Percentiles rank a stretch among this genome's conserved stretches.
Evolutionary conservation across 2,113 vertebrate genomes (phyloP).

Genomic region (Sceloporus undulatus): DNA sequence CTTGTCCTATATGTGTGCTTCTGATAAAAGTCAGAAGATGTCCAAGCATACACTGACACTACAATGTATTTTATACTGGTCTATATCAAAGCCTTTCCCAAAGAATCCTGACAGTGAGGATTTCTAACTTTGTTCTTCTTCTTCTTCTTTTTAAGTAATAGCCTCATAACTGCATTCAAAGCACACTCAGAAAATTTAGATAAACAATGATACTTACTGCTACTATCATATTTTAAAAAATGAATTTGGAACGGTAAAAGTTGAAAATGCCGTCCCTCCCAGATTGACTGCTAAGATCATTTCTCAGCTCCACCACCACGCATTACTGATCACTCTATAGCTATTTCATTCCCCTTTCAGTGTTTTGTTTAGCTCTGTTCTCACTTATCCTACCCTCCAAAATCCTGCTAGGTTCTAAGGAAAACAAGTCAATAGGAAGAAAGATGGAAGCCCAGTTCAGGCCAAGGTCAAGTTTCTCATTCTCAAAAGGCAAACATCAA

Average conservation of each 20-base stretch:
- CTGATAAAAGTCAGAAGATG: not conserved
- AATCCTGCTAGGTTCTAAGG: no score
- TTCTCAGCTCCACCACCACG: no score
- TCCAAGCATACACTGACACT: not conserved
- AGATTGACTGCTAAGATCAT: no score
- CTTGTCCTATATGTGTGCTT: not conserved
- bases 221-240: not conserved
- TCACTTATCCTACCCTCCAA: no score
- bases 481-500: no score
- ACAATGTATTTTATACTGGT: not conserved
- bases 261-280: not conserved
- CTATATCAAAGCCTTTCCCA: no score
- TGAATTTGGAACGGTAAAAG: not conserved
- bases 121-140: no score
- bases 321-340: no score
- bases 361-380: no score
- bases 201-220: not conserved
- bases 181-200: not conserved
- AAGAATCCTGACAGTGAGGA: not conserved
- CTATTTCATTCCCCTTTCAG: no score
- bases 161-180: not conserved
- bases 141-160: no score
- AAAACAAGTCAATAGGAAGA: not conserved
- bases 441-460: not conserved
- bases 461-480: no score